These are phyloP conservation scores for Druceiella hillmani DNA, from an alignment of 2,888 invertebrate species.

Conservation along the genomic window DNA sequence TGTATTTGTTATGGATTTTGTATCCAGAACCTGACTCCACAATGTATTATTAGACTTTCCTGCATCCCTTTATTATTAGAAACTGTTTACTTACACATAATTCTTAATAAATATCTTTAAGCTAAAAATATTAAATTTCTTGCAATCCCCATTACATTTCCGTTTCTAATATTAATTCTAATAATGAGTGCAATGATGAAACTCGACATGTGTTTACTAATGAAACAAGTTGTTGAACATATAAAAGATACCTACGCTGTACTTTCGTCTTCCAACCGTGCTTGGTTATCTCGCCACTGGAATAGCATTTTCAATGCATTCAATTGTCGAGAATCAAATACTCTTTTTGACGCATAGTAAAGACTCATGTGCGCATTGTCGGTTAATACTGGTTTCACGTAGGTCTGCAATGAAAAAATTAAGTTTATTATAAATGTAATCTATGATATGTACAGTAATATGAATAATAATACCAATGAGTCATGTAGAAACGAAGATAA, in stretches of 20 bases:
- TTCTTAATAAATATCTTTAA: no score
- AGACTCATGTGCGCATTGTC: slow-evolving; percentile 70
- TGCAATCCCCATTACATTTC: no score
- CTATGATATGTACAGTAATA: no score
- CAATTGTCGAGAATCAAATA: slow-evolving; percentile 81
- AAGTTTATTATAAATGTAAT: slow-evolving; percentile 1
- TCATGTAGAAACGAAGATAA: no score
- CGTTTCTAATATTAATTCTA: no score
- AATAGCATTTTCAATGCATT: slow-evolving; percentile 76
- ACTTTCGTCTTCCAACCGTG: slow-evolving; percentile 88
- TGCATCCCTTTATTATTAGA: no score
- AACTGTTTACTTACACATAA: no score
- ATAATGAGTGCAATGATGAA: slow-evolving; percentile 4
- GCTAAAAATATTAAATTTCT: no score
- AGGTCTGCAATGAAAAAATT: slow-evolving; percentile 52
- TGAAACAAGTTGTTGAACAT: not conserved
- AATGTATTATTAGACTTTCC: no score
- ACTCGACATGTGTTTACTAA: slow-evolving; percentile 3
- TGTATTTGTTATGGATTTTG: no score
- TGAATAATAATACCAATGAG: no score
- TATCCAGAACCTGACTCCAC: no score
- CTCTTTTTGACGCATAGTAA: slow-evolving; percentile 69
- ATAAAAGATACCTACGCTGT: slow-evolving; percentile 50
- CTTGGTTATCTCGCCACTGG: slow-evolving; percentile 82
- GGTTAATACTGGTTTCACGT: slow-evolving; percentile 67